phyloP scores from a whole-genome alignment of 2,113 vertebrate genomes.

The Cephalopholis sonnerati region DNA sequence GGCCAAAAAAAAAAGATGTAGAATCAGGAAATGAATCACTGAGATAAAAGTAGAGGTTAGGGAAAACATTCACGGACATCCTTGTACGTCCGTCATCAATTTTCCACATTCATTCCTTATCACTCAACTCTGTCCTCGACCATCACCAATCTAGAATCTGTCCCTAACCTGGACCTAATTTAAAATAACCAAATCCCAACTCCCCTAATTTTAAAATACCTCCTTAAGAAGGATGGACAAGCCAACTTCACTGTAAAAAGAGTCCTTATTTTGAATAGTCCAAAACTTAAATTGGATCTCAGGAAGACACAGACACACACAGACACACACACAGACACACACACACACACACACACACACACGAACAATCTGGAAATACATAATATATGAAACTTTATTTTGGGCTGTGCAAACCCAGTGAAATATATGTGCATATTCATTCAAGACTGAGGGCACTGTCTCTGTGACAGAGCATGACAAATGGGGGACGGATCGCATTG shows the following conservation, averaged over 20 bases:
- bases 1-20: slow-evolving; percentile 9
- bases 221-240: background rate
- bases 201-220: background rate
- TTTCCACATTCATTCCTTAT: background rate
- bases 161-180: background rate
- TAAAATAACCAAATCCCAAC: background rate
- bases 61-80: background rate
- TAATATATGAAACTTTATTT: slow-evolving; percentile 7
- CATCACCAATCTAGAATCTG: background rate
- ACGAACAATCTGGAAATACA: background rate
- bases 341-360: background rate
- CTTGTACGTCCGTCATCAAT: background rate
- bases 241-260: background rate
- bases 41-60: slow-evolving; percentile 37
- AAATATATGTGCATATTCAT: slow-evolving; percentile 41
- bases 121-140: background rate
- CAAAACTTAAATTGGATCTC: background rate
- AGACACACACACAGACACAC: background rate
- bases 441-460: slow-evolving; percentile 11
- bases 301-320: background rate
- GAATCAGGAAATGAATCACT: slow-evolving; percentile 28
- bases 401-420: slow-evolving; percentile 13
- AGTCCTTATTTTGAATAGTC: background rate
- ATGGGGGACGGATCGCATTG: slow-evolving; percentile 2
- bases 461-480: slow-evolving; percentile 18